phyloP scores from a whole-genome alignment of 2,113 vertebrate genomes.

The Zapornia atra region DNA sequence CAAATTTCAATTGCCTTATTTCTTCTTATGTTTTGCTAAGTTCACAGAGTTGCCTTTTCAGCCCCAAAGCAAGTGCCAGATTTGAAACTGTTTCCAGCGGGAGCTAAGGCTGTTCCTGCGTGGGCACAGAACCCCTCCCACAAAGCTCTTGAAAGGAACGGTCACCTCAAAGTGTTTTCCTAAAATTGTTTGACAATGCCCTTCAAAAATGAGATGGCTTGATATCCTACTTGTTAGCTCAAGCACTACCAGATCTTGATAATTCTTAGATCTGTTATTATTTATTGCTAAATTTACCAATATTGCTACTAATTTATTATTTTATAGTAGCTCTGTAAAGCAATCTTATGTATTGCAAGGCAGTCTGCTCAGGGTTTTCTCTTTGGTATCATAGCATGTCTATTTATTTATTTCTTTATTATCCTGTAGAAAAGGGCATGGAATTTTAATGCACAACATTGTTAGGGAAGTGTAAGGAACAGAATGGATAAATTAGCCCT shows the following conservation, averaged over 20 bases:
- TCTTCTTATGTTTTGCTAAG: neutral
- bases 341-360: neutral
- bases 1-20: neutral
- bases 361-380: neutral
- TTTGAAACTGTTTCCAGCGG: neutral
- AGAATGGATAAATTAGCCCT: neutral
- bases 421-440: neutral
- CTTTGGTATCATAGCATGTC: accelerated
- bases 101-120: neutral
- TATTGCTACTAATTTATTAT: neutral
- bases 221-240: neutral
- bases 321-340: neutral
- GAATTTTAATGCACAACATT: neutral
- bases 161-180: neutral
- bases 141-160: neutral
- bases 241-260: neutral
- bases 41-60: neutral
- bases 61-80: neutral
- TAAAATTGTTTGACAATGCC: neutral
- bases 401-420: neutral
- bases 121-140: neutral
- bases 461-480: neutral
- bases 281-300: neutral
- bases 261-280: neutral
- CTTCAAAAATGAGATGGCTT: neutral